These are phyloP conservation scores for Chlamydotis undulata DNA, from an alignment of 2,113 vertebrate species.

Conservation along the genomic window DNA sequence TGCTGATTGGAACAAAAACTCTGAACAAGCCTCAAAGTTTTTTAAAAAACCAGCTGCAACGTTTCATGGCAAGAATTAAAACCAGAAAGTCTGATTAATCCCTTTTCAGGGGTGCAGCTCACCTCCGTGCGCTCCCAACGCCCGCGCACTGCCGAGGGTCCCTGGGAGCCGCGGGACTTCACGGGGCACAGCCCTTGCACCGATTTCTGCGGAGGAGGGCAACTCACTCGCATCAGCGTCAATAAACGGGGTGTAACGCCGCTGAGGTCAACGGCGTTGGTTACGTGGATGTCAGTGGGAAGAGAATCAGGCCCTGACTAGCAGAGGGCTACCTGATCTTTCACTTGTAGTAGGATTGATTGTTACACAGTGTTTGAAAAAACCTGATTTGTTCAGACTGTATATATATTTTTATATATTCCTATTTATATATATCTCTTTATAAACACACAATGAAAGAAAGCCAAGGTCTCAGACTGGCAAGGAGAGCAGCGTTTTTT, in stretches of 20 bases:
- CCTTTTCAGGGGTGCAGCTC: neutral
- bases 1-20: neutral
- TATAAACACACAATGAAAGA: slow-evolving; percentile 46
- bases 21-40: neutral
- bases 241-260: accelerated
- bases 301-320: slow-evolving; percentile 27
- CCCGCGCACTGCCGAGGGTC: neutral
- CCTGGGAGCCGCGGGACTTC: neutral
- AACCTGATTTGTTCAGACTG: slow-evolving; percentile 51
- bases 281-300: neutral
- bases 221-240: neutral
- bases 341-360: slow-evolving; percentile 3
- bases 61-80: neutral
- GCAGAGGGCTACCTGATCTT: slow-evolving; percentile 31
- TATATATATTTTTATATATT: slow-evolving; percentile 40
- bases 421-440: slow-evolving; percentile 52
- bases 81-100: neutral
- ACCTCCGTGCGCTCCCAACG: neutral
- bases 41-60: slow-evolving; percentile 26
- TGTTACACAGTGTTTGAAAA: slow-evolving; percentile 69
- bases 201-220: neutral
- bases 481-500: slow-evolving; percentile 62
- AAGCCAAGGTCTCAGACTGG: slow-evolving; percentile 62
- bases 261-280: neutral
- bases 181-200: neutral